Conservation (phyloP, 2,113 vertebrate genomes). For the mouse (Mus musculus) region DNA sequence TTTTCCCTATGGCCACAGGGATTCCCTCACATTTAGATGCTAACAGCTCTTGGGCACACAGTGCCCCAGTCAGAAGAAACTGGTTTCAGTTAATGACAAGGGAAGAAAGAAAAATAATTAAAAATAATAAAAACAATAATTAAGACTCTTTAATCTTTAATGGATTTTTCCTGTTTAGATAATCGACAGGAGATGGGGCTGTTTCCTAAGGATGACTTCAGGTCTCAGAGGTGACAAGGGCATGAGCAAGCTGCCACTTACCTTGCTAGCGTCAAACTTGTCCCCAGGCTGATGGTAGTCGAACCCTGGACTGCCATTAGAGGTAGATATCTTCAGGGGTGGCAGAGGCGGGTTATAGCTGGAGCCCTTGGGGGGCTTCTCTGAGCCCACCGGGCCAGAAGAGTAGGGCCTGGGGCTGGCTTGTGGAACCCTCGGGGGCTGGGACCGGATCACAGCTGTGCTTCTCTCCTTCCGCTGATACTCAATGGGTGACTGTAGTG, state of each 20-base stretch:
- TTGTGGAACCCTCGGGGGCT: slow-evolving; percentile 86
- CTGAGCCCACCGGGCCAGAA: slow-evolving; percentile 89
- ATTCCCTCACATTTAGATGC: neutral
- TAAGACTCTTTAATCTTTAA: neutral
- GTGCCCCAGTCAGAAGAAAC: neutral
- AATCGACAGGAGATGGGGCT: neutral
- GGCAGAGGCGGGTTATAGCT: slow-evolving; percentile 90
- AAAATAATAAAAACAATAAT: neutral
- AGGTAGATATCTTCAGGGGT: slow-evolving; percentile 94
- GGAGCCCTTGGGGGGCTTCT: slow-evolving; percentile 90
- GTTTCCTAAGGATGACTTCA: neutral
- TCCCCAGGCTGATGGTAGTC: slow-evolving; percentile 91
- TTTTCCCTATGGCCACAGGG: neutral
- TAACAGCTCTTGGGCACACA: neutral
- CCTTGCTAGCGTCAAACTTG: slow-evolving; percentile 92
- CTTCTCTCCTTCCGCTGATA: slow-evolving; percentile 94
- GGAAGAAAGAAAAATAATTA: slow-evolving; percentile 45
- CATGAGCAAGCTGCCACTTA: slow-evolving; percentile 72
- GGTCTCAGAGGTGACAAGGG: neutral
- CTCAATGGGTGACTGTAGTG: slow-evolving; percentile 97
- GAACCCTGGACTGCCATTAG: slow-evolving; percentile 94
- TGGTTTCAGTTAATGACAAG: neutral
- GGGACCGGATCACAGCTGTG: slow-evolving; percentile 91
- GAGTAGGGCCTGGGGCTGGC: slow-evolving; percentile 93
- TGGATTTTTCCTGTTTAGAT: slow-evolving; percentile 17